Conservation (phyloP, 92 coral and sea anemone genomes). For the Zoanthus solanderi region DNA sequence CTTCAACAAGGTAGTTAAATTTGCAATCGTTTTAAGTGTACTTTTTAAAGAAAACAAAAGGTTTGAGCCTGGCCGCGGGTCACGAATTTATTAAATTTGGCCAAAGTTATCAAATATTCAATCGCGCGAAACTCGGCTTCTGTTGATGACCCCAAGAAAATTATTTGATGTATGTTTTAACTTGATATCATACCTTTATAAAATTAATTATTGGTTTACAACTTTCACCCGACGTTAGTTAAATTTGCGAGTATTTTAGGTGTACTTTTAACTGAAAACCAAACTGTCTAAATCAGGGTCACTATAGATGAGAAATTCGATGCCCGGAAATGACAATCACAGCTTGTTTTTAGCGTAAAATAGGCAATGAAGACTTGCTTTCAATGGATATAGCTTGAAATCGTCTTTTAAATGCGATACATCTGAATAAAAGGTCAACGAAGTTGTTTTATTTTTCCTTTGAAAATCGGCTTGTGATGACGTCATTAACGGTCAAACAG, state of each 20-base stretch:
- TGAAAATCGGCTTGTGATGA: constrained; percentile 39
- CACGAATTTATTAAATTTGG: constrained; percentile 2
- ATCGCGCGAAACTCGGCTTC: constrained; percentile 37
- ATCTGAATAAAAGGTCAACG: constrained; percentile 41
- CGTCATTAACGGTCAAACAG: constrained; percentile 27
- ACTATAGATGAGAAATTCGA: constrained; percentile 52
- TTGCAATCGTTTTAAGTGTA: constrained; percentile 44
- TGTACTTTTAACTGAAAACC: constrained; percentile 52
- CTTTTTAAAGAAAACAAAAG: constrained; percentile 28
- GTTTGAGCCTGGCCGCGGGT: constrained; percentile 17
- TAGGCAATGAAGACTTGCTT: constrained; percentile 45
- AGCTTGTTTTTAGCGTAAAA: constrained; percentile 46
- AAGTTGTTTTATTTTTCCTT: constrained; percentile 40
- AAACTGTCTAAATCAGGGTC: constrained; percentile 42
- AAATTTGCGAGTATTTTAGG: constrained; percentile 52
- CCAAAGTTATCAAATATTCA: constrained; percentile 18
- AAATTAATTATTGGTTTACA: constrained; percentile 33
- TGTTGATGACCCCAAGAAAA: constrained; percentile 54
- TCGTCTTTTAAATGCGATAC: constrained; percentile 40
- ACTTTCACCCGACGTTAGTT: constrained; percentile 46
- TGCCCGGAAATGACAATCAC: constrained; percentile 52
- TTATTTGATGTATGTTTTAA: constrained; percentile 41
- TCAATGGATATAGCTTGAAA: constrained; percentile 52
- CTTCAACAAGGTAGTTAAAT: constrained; percentile 44
- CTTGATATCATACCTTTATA: constrained; percentile 51